Evolutionary conservation across 2,888 invertebrate genomes (phyloP), one percentile per base, ranked within the genome.

Genomic region (Lasioglossum calceatum): DNA sequence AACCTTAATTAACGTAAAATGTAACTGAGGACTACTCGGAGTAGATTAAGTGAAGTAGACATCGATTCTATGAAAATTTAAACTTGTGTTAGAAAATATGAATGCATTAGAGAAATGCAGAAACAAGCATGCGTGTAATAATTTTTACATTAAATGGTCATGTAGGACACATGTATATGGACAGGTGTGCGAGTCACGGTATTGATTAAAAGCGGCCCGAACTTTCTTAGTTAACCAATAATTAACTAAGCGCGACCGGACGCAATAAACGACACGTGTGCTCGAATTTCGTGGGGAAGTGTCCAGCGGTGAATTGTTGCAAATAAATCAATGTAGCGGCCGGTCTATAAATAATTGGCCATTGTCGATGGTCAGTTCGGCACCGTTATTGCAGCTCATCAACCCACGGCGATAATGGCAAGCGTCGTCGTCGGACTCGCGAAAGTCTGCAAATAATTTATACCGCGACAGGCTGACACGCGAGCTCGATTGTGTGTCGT

Each of bases 361-460:
- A 78, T 80, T 81, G 75, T 81, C 70, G 70, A 58, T 47, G 74
- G 67, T 39, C 71, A 61, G 74, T 81, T 75, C 78, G 75, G 76
- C 82, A 75, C 64, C 23, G 87, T 81, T 81, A 77, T 83, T 85
- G 61, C 75, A 36, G 74, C 74, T 79, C 84, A 78, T 81, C 84
- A 47, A 42, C 47, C 64, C 16, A 14, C 8, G 42, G 54, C 27
- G 58, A 82, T 73, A 86, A 84, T 86, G 71, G 67, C 23, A 32
- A 27, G 39, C 47, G 50, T 27, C 76, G 61, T 39, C 8, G 47
- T n/a, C 3, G 23, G 44, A 70, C 32, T 32, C 27, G 32, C 39
- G 58, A 84, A 75, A 85, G 75, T 81, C 54, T 64, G 79, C 71
- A 81, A 84, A 89, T 89, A 88, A 89, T 86, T 89, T 83, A 80